A percentile compares a stretch with the other conserved stretches of the same genome.
phyloP scores from a whole-genome alignment of 1,140 invertebrate genomes.

The Asbolus verrucosus region DNA sequence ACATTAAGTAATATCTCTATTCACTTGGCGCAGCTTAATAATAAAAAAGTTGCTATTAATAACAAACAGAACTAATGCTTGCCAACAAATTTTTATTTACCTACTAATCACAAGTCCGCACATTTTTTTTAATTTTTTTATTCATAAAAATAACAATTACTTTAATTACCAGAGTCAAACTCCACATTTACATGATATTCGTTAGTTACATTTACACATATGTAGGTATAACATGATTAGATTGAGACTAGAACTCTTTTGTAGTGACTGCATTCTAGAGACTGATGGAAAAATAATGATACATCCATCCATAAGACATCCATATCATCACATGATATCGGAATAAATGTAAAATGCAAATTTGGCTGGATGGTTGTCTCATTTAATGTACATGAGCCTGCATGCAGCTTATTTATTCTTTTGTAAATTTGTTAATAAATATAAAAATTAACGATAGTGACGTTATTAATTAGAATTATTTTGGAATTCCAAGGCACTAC shows the following conservation, averaged over 20 bases:
- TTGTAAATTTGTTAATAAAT: no score
- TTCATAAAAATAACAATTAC: no score
- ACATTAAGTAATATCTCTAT: constrained; percentile 1
- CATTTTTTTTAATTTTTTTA: constrained; percentile 1
- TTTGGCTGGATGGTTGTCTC: no score
- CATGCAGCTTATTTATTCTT: no score
- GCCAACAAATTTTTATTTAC: constrained; percentile 23
- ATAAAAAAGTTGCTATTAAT: not conserved
- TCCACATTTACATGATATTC: not conserved
- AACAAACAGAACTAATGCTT: constrained; percentile 2
- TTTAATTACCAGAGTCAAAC: not conserved
- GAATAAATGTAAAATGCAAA: no score
- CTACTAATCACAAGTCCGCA: constrained; percentile 19
- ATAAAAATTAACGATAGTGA: not conserved
- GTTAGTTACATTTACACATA: not conserved
- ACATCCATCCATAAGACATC: no score
- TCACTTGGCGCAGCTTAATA: not conserved
- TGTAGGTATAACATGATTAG: no score
- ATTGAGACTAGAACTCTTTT: not conserved
- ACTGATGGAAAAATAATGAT: not conserved
- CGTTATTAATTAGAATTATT: no score
- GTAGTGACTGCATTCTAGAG: not conserved
- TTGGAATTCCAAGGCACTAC: not conserved
- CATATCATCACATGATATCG: no score
- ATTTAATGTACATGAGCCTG: no score